These are phyloP conservation scores for Monochamus alternatus DNA, from an alignment of 2,888 invertebrate species.

Conservation along the genomic window DNA sequence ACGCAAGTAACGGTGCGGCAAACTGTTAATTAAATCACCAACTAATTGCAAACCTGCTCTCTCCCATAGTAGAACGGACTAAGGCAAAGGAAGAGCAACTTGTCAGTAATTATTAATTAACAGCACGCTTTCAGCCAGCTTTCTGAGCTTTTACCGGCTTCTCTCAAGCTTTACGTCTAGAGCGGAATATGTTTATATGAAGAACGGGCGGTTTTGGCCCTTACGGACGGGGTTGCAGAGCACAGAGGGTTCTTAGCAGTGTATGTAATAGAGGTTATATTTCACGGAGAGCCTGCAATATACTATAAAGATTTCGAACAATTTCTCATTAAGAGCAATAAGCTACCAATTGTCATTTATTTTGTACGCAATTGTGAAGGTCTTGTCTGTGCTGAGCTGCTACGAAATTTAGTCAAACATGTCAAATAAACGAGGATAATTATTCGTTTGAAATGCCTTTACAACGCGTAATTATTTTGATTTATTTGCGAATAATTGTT, in stretches of 20 bases:
- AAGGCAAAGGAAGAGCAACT: slow-evolving; percentile 72
- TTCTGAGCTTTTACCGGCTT: slow-evolving; percentile 73
- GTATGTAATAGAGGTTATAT: slow-evolving; percentile 57
- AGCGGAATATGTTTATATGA: slow-evolving; percentile 70
- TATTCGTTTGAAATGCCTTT: slow-evolving; percentile 56
- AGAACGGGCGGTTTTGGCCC: slow-evolving; percentile 55
- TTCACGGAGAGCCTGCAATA: slow-evolving; percentile 54
- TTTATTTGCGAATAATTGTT: slow-evolving; percentile 50
- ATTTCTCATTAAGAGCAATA: slow-evolving; percentile 70
- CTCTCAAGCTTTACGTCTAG: slow-evolving; percentile 68
- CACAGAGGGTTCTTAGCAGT: slow-evolving; percentile 46
- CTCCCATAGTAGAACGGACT: slow-evolving; percentile 65
- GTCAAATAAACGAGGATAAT: slow-evolving; percentile 68
- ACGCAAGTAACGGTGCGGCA: slow-evolving; percentile 66
- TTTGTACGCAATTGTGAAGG: slow-evolving; percentile 69
- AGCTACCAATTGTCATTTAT: slow-evolving; percentile 71
- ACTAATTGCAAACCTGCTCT: slow-evolving; percentile 64
- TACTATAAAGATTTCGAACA: slow-evolving; percentile 70
- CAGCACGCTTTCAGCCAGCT: slow-evolving; percentile 72
- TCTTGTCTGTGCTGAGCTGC: slow-evolving; percentile 63
- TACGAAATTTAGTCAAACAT: slow-evolving; percentile 65
- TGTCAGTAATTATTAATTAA: slow-evolving; percentile 74
- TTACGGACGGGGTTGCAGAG: slow-evolving; percentile 41
- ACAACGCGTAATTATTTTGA: slow-evolving; percentile 55
- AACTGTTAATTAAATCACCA: slow-evolving; percentile 68